Conservation (phyloP, 2,888 invertebrate genomes). For the Drosophila melanosoma region DNA sequence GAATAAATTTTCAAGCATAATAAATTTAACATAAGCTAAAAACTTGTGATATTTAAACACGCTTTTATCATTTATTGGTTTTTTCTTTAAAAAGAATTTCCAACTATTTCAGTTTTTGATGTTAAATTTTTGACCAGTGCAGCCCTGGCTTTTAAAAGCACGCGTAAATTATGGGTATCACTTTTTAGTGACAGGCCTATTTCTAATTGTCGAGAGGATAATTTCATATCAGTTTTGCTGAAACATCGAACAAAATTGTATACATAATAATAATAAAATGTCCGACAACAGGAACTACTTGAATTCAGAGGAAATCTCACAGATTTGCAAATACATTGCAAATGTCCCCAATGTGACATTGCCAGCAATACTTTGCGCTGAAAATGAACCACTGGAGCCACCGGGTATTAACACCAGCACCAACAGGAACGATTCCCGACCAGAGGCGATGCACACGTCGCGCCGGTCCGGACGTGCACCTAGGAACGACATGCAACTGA, state of each 20-base stretch:
- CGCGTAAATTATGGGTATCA: conserved; percentile 1
- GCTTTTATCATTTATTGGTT: not conserved
- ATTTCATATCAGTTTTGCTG: not conserved
- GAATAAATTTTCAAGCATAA: not conserved
- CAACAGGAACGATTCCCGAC: not conserved
- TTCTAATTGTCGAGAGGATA: conserved; percentile 1
- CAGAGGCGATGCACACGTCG: no score
- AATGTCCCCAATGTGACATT: not conserved
- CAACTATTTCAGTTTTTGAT: not conserved
- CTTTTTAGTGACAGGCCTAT: not conserved
- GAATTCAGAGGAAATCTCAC: not conserved
- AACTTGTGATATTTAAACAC: not conserved
- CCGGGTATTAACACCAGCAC: not conserved
- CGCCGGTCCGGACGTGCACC: no score
- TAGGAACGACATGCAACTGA: no score
- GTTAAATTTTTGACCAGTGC: not conserved
- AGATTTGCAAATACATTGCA: not conserved
- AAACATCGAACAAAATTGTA: not conserved
- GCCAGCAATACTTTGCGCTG: not conserved
- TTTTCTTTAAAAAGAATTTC: not conserved
- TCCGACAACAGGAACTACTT: conserved; percentile 8
- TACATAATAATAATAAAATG: conserved; percentile 13
- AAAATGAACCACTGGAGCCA: not conserved
- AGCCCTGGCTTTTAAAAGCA: not conserved
- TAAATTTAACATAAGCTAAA: not conserved